Base-by-base conservation (phyloP, 2,797 vertebrate genomes). In the Crax fasciolata region DNA sequence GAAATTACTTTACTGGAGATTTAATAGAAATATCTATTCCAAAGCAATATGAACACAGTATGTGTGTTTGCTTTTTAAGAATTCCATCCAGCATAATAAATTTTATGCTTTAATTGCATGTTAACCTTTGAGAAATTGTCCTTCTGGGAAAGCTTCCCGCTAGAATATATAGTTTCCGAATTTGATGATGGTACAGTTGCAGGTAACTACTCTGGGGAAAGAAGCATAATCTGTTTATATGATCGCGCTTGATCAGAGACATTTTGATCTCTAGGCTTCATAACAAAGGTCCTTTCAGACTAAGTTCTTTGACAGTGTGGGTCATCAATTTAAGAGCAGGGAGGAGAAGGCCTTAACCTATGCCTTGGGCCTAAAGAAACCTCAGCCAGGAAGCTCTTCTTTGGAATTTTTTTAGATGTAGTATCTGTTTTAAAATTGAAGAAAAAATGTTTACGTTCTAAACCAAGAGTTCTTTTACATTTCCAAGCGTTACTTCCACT, bases 21-120 rank as follows among this genome's bases (percentile, higher is more conserved):
- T 93, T 97, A 97, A 97, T 96, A 97, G 95, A 97, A 97, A 97
- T 97, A 96, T 96, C 96, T 87, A 81, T 94, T 96, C 63, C 89
- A 94, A 83, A 97, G 93, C 90, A 94, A 98, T 97, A 92, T 81
- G 54, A 96, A 92, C 87, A 86, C 39, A 74, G 80, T 95, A 83
- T 96, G 81, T 95, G 94, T 96, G 74, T 96, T 97, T 97, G 94
- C 93, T 96, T 92, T 97, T 97, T 90, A 89, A 96, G 94, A 96
- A 92, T 94, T 96, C 86, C 67, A 90, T 93, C 83, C 94, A 95
- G 28, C 57, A 59, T 82, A 94, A 92, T 92, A 96, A 62, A 95
- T 93, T 95, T 94, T 95, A 75, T 91, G 75, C 83, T 91, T 95
- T 96, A 97, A 92, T 97, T 95, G 81, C 86, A 93, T 88, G 91